phyloP scores from a whole-genome alignment of 2,888 invertebrate species.

The Lapara coniferarum region DNA sequence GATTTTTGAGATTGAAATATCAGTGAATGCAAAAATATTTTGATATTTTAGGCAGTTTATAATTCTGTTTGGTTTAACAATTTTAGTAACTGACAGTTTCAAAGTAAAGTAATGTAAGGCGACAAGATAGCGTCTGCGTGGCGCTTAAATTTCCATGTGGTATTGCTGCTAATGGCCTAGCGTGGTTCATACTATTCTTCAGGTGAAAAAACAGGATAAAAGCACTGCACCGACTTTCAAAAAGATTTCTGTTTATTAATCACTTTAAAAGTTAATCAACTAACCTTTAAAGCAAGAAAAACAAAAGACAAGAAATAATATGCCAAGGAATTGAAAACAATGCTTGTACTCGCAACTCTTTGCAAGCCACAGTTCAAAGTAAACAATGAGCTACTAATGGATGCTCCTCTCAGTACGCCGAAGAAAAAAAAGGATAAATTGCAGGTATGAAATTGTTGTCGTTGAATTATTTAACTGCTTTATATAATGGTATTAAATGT shows the following conservation, averaged over 20 bases:
- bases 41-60: no score
- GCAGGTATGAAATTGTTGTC: constrained; percentile 18
- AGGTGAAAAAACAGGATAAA: no score
- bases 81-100: no score
- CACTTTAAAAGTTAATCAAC: not conserved
- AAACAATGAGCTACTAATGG: constrained; percentile 29
- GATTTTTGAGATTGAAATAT: no score
- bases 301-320: constrained; percentile 22
- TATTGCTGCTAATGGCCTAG: no score
- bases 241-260: not conserved
- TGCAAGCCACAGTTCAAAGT: constrained; percentile 23
- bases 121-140: no score
- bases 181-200: no score
- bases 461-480: not conserved
- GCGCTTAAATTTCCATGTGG: no score
- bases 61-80: no score
- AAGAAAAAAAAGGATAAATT: constrained; percentile 25
- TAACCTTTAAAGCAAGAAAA: not conserved
- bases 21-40: no score
- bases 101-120: no score
- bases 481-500: not conserved
- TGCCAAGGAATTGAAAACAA: constrained; percentile 26
- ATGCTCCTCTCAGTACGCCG: constrained; percentile 23
- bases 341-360: constrained; percentile 23
- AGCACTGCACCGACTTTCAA: no score